Evolutionary conservation across 2,888 invertebrate genomes (phyloP), one percentile per base, ranked within the genome.

Genomic region (Nephrotoma flavescens): DNA sequence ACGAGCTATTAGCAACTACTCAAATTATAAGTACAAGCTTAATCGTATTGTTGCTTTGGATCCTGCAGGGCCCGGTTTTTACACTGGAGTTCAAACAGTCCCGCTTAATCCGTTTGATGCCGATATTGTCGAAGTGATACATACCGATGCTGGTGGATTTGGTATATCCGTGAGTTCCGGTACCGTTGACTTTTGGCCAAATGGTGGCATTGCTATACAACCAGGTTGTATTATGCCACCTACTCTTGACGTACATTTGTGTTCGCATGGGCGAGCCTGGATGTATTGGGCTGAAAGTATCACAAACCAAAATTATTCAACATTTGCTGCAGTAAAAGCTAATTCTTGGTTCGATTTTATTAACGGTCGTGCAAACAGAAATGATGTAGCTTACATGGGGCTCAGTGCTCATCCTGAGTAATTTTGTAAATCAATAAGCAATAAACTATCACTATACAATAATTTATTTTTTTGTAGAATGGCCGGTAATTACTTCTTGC

Each of bases 211-310:
- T 86, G 87, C 88, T 4, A 44, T 88, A 12, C 89, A 89, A 57
- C 89, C 89, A 4, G 89, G 89, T 5, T 89, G 89, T 52, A 90
- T 89, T 89, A 89, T 90, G 89, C 88, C 91, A n/a, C 89, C 89
- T 31, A 89, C 89, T 88, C 87, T 41, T 85, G 15, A 83, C 19
- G 83, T 83, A 2, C 19, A 83, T 5, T 89, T 94, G 84, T 93
- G 94, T 89, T 94, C 94, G 87, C 94, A 94, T 89, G 93, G 94
- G 91, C 90, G 94, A 87, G 94, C 94, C 1, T 94, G 94, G 94
- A 91, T 92, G 88, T 94, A 93, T 89, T 94, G 93, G 90, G 94
- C 94, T 0, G 94, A 94, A 88, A 94, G 94, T 12, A 92, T 91
- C 5, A 88, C 90, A 4, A 88, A 89, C 71, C 89, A 90, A 86